Evolutionary conservation across 2,888 invertebrate species (phyloP).

Genomic region (Choreutis nemorana): DNA sequence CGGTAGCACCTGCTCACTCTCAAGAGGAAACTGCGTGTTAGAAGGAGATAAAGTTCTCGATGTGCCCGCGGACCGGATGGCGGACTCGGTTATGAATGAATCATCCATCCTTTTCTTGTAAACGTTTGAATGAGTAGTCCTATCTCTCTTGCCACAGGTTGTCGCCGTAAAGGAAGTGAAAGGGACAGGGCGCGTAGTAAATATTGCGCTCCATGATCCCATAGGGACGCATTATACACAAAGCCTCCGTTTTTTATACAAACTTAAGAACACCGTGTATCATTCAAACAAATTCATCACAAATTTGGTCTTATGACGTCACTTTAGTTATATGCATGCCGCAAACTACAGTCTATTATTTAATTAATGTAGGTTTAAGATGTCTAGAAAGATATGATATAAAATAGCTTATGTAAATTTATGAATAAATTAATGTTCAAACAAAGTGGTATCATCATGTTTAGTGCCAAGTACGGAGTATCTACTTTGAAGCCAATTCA

Average conservation of each 20-base stretch:
- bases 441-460: too few relatives aligned
- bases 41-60: slow-evolving; percentile 62
- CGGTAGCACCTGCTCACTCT: slow-evolving; percentile 63
- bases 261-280: too few relatives aligned
- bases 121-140: slow-evolving; percentile 22
- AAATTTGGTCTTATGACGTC: too few relatives aligned
- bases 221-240: slow-evolving; percentile 35
- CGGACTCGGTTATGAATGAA: slow-evolving; percentile 65
- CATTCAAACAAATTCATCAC: too few relatives aligned
- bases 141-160: slow-evolving; percentile 53
- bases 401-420: too few relatives aligned
- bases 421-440: too few relatives aligned
- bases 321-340: too few relatives aligned
- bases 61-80: slow-evolving; percentile 61
- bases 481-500: too few relatives aligned
- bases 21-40: slow-evolving; percentile 46
- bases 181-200: slow-evolving; percentile 64
- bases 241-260: slow-evolving; percentile 47
- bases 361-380: too few relatives aligned
- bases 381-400: too few relatives aligned
- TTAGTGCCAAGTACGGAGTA: too few relatives aligned
- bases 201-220: slow-evolving; percentile 53
- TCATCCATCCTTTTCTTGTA: slow-evolving; percentile 44
- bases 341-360: too few relatives aligned
- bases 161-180: slow-evolving; percentile 64